phyloP scores from a whole-genome alignment of 1,140 invertebrate genomes.

The Heliconius hermathena region DNA sequence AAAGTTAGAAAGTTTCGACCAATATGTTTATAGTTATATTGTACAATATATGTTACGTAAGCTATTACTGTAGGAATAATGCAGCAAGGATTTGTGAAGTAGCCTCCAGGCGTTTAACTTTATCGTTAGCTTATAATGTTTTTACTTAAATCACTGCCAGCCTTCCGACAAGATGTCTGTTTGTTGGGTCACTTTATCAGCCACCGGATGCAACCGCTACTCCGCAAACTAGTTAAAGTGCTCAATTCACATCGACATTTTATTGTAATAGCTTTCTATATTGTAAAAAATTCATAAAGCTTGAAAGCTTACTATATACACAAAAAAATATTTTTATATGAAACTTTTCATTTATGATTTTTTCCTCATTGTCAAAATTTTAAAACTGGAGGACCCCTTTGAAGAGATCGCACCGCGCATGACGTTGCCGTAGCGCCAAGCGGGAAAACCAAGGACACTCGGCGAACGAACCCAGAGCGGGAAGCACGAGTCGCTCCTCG shows the following conservation, averaged over 20 bases:
- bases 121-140: conserved; percentile 29
- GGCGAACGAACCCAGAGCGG: conserved; percentile 44
- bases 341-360: conserved; percentile 68
- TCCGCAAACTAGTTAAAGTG: conserved; percentile 44
- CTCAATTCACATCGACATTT: conserved; percentile 9
- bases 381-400: conserved; percentile 65
- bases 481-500: conserved; percentile 45
- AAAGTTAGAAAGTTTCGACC: no score
- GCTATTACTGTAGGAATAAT: neutral
- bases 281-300: neutral
- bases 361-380: conserved; percentile 67
- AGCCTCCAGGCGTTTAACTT: conserved; percentile 20
- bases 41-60: neutral
- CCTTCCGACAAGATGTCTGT: conserved; percentile 27
- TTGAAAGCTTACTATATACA: neutral
- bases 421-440: conserved; percentile 50
- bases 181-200: conserved; percentile 35
- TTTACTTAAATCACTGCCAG: conserved; percentile 34
- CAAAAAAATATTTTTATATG: conserved; percentile 34
- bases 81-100: conserved; percentile 25
- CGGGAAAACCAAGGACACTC: conserved; percentile 74
- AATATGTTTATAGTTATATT: neutral
- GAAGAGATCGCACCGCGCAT: conserved; percentile 69
- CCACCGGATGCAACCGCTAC: conserved; percentile 39
- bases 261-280: neutral